Evolutionary conservation across 1,140 invertebrate species (phyloP).

Genomic region (Cyrtorhinus lividipennis): DNA sequence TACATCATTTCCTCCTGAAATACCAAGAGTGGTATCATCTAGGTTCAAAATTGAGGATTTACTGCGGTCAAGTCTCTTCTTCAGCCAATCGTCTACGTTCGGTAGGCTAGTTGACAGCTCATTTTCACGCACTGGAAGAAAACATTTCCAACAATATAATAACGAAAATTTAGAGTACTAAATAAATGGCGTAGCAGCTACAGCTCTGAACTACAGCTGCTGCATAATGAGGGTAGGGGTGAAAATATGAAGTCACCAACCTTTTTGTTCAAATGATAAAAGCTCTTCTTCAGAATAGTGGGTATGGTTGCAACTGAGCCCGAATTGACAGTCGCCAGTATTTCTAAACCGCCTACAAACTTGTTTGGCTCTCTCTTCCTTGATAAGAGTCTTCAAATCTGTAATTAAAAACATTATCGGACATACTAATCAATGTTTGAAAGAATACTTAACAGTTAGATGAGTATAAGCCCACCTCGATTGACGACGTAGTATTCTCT

Average conservation of each 20-base stretch:
- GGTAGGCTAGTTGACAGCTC: too few species aligned
- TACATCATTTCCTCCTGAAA: not conserved
- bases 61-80: too few species aligned
- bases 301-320: constrained; percentile 21
- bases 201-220: not conserved
- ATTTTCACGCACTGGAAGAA: too few species aligned
- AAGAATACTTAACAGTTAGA: not conserved
- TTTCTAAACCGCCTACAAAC: constrained; percentile 21
- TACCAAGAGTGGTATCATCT: not conserved
- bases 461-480: constrained; percentile 17
- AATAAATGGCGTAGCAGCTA: not conserved
- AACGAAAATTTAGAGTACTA: not conserved
- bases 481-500: constrained; percentile 23
- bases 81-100: too few species aligned
- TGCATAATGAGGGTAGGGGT: not conserved
- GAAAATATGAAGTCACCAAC: not conserved
- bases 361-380: constrained; percentile 23
- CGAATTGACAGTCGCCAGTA: constrained; percentile 23
- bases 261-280: constrained; percentile 9
- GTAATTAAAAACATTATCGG: constrained; percentile 1
- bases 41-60: not conserved
- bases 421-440: not conserved
- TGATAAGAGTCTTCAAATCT: constrained; percentile 22
- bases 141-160: too few species aligned
- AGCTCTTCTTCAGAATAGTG: constrained; percentile 23